Base-by-base conservation (phyloP, 2,888 invertebrate species). In the Eustalomyia histrio region DNA sequence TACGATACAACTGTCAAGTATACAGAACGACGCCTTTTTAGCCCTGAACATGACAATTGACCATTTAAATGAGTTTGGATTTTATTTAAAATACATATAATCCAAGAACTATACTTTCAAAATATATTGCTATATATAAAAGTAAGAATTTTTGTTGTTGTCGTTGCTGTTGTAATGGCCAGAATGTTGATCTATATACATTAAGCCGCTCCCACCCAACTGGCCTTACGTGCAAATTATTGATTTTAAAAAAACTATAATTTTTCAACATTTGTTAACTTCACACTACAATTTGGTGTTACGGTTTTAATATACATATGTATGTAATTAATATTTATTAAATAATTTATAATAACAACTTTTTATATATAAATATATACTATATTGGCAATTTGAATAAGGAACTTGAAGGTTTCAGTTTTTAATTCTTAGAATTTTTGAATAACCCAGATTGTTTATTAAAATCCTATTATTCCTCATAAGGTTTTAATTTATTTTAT, bases 1-100 rank as follows among this genome's bases (percentile, higher is more conserved):
- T 29, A 50, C 24, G 58, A 29, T 29, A 29, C 6, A 14, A 55
- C 4, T 63, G 50, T 17, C 3, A 29, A 72, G 33, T 67, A 21
- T 61, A 9, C 55, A 67, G 17, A 73, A 61, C 35, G 65, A 81
- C 78, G 74, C 78, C 81, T 75, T 75, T 80, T 81, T 80, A 78
- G 76, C 82, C 82, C 76, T 83, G 82, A 76, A 80, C 71, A 76
- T 76, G 67, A 71, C 79, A 74, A 74, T 65, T 82, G 76, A 58
- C 67, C 74, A 72, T 67, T 81, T 74, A 68, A 69, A 57, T 67
- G 33, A 52, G 43, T 61, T 8, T 43, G 52, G 10, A 7, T 47
- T 47, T 14, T n/a, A 3, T 39, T 12, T 39, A 1, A 39, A 39
- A 39, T 5, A 24, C 3, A 29, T 6, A 29, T 12, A 12, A 12